phyloP scores from a whole-genome alignment of 2,888 invertebrate species.

The Reticulitermes lucifugus region DNA sequence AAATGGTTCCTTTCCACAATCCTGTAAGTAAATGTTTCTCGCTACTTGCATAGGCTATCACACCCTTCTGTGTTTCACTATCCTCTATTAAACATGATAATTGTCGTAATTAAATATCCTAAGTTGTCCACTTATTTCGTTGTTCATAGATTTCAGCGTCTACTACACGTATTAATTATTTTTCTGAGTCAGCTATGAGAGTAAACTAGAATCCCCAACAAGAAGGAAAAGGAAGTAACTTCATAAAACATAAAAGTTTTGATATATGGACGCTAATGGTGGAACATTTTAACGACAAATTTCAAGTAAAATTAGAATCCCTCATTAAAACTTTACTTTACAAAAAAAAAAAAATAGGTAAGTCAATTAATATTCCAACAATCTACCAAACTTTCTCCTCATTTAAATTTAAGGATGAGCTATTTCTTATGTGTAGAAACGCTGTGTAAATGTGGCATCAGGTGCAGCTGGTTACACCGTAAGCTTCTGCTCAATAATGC shows the following conservation, averaged over 20 bases:
- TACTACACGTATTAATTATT: too few species aligned
- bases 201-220: background rate
- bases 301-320: conserved; percentile 21
- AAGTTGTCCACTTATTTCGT: too few species aligned
- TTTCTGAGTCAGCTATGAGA: background rate
- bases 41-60: too few species aligned
- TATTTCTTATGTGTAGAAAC: conserved; percentile 16
- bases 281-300: conserved; percentile 23
- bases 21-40: too few species aligned
- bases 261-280: conserved; percentile 12
- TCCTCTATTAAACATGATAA: too few species aligned
- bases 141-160: too few species aligned
- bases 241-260: conserved; percentile 3
- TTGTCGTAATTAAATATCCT: too few species aligned
- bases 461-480: conserved; percentile 11
- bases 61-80: too few species aligned
- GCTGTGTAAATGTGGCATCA: background rate
- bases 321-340: conserved; percentile 20
- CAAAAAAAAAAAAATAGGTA: background rate
- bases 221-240: conserved; percentile 8
- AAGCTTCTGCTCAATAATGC: background rate
- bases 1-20: too few species aligned
- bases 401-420: background rate
- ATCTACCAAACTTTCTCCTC: conserved; percentile 15
- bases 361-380: conserved; percentile 27